Conservation (phyloP, 53 echinoderm and acorn worm species). For the Zoroaster sp. region DNA sequence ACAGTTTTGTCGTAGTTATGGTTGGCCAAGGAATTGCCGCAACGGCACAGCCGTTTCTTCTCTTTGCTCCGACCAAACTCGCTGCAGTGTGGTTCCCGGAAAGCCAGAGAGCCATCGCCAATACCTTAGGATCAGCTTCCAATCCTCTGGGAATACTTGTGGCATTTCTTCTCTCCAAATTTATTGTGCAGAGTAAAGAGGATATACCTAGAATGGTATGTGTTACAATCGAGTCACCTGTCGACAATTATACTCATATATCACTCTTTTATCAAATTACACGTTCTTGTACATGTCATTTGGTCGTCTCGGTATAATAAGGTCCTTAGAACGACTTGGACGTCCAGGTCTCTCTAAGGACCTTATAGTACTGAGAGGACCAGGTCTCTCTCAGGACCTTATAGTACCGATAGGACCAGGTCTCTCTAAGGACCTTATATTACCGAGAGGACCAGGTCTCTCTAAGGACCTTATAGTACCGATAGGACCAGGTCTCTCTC, state of each 20-base stretch:
- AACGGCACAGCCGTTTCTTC: slow-evolving; percentile 83
- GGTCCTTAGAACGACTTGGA: too few relatives aligned
- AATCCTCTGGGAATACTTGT: slow-evolving; percentile 90
- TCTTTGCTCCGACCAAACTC: slow-evolving; percentile 94
- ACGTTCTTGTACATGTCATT: background rate
- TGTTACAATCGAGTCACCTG: background rate
- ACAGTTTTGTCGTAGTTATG: slow-evolving; percentile 62
- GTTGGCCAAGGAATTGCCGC: slow-evolving; percentile 81
- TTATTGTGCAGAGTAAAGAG: slow-evolving; percentile 48
- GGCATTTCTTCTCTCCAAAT: slow-evolving; percentile 60
- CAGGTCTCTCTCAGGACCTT: too few relatives aligned
- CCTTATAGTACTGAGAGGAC: too few relatives aligned
- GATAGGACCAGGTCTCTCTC: too few relatives aligned
- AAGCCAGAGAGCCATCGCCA: slow-evolving; percentile 86
- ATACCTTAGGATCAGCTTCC: slow-evolving; percentile 83
- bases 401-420: too few relatives aligned
- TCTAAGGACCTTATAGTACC: too few relatives aligned
- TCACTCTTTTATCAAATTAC: background rate
- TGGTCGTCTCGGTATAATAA: too few relatives aligned
- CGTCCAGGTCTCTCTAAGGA: too few relatives aligned
- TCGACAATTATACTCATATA: background rate
- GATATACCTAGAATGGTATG: slow-evolving; percentile 74
- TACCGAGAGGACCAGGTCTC: too few relatives aligned
- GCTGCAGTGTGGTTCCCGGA: slow-evolving; percentile 96
- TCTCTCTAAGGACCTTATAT: too few relatives aligned